Evolutionary conservation across 2,888 invertebrate species (phyloP).

Genomic region (Dendrolimus houi): DNA sequence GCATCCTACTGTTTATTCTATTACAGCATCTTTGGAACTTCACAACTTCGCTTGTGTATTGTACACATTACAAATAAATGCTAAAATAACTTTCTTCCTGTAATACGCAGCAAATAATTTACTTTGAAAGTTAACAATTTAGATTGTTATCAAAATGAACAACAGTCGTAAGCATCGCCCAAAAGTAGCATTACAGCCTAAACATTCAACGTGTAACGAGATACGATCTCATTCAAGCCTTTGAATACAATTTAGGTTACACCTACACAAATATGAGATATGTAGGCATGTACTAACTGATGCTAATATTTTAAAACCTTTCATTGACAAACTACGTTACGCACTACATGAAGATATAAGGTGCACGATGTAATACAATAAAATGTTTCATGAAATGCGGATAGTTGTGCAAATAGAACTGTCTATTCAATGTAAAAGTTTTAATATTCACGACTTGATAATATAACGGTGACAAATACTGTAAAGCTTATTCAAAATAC

Average conservation of each 20-base stretch:
- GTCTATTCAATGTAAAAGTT: no score
- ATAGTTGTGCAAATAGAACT: no score
- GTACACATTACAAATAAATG: no score
- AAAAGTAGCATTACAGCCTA: background rate
- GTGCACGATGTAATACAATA: background rate
- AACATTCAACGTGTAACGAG: conserved; percentile 1
- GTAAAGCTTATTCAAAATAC: no score
- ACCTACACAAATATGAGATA: conserved; percentile 25
- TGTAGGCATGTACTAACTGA: conserved; percentile 27
- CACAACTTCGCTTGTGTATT: no score
- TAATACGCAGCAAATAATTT: background rate
- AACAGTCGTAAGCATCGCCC: background rate
- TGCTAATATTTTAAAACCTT: conserved; percentile 37
- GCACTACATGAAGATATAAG: conserved; percentile 10
- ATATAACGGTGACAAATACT: no score
- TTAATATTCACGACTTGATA: no score
- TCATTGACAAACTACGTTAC: conserved; percentile 27
- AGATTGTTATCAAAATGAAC: background rate
- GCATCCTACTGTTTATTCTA: no score
- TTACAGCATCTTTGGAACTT: no score
- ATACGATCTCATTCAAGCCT: conserved; percentile 14
- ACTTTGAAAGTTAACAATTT: background rate
- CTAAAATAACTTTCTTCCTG: background rate
- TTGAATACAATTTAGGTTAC: conserved; percentile 31
- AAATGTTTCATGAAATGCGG: background rate